Evolutionary conservation across 2,888 invertebrate species (phyloP).

Genomic region (Aproaerema taeniolella): DNA sequence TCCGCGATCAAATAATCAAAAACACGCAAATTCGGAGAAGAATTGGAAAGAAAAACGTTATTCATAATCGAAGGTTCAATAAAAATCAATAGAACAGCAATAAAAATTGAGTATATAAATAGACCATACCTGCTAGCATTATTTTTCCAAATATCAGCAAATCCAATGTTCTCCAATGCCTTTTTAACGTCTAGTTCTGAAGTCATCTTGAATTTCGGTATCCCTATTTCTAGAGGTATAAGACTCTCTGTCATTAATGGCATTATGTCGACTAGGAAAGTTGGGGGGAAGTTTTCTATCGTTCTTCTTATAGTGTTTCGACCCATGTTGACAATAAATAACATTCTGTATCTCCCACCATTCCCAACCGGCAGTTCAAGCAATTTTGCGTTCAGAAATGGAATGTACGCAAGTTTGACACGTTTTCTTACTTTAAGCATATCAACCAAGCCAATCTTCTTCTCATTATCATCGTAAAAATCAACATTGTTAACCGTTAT

Average conservation of each 20-base stretch:
- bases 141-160: constrained; percentile 27
- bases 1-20: no score
- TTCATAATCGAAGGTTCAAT: no score
- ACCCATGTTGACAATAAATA: constrained; percentile 26
- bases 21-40: no score
- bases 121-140: constrained; percentile 27
- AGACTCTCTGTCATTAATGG: constrained; percentile 25
- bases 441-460: constrained; percentile 27
- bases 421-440: constrained; percentile 29
- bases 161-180: constrained; percentile 26
- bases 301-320: constrained; percentile 16
- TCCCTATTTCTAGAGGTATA: constrained; percentile 30
- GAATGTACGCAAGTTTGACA: constrained; percentile 28
- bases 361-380: constrained; percentile 34
- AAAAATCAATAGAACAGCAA: no score
- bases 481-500: constrained; percentile 21
- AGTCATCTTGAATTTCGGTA: constrained; percentile 29
- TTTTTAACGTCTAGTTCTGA: constrained; percentile 28
- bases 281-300: constrained; percentile 23
- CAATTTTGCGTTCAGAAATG: constrained; percentile 28
- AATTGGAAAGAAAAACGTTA: no score
- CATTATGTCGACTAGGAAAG: constrained; percentile 25
- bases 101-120: no score
- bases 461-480: constrained; percentile 30
- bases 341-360: constrained; percentile 29